Evolutionary conservation across 92 coral and sea anemone genomes (phyloP).

Genomic region (Phymanthus crucifer): DNA sequence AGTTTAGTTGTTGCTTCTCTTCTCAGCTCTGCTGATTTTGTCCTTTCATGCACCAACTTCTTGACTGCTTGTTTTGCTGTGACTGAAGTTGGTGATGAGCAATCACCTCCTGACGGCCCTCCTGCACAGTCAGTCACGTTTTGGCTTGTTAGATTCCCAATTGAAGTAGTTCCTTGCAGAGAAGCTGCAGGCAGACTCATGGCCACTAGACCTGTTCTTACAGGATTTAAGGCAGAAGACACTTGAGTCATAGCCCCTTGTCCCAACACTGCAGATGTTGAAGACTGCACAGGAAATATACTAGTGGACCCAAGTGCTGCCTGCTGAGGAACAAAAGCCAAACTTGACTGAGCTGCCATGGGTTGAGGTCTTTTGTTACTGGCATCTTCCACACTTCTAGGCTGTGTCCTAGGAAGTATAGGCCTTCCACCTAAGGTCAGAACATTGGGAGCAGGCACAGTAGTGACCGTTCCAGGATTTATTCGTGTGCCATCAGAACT

Average conservation of each 20-base stretch:
- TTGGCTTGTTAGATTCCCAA: slow-evolving; percentile 5
- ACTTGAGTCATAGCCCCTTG: slow-evolving; percentile 19
- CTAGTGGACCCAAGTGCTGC: background rate
- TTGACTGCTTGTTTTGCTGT: slow-evolving; percentile 92
- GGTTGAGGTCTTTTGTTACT: background rate
- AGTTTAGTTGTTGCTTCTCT: slow-evolving; percentile 37
- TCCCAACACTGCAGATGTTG: slow-evolving; percentile 7
- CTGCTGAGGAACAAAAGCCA: slow-evolving; percentile 10
- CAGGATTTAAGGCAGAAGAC: background rate
- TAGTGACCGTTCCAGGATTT: slow-evolving; percentile 24
- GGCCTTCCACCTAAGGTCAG: slow-evolving; percentile 60
- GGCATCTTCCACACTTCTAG: slow-evolving; percentile 17
- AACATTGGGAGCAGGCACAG: slow-evolving; percentile 24
- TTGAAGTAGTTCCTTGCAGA: background rate
- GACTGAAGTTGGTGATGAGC: slow-evolving; percentile 37
- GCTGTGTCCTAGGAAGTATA: slow-evolving; percentile 70
- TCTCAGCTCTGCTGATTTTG: slow-evolving; percentile 81
- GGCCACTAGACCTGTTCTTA: slow-evolving; percentile 12
- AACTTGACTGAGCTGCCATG: slow-evolving; percentile 11
- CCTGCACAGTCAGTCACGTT: background rate
- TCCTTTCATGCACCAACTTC: slow-evolving; percentile 81
- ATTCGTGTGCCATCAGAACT: slow-evolving; percentile 35
- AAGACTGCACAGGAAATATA: background rate
- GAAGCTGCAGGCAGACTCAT: slow-evolving; percentile 13
- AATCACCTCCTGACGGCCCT: too few species aligned